Base-by-base conservation (phyloP, 2,888 invertebrate genomes). In the Eugnorisma glareosa region DNA sequence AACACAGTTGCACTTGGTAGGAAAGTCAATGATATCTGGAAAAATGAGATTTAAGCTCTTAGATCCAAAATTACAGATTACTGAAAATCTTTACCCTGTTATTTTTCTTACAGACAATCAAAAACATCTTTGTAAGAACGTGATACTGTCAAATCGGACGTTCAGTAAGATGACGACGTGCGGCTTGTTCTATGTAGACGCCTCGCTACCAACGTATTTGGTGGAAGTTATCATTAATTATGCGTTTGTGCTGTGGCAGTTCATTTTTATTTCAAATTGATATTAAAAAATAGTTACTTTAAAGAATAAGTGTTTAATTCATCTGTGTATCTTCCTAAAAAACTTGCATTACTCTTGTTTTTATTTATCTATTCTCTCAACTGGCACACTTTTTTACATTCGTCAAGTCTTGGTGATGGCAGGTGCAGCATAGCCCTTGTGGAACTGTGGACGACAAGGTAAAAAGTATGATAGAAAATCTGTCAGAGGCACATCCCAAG, bases 111-210 rank as follows among this genome's bases (percentile, higher is more conserved):
- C 51, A 68, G 68, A 11, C 0, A 15, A 24, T 18, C 35, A 51
- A 11, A 54, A n/a, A 51, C 2, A 37, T 18, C 48, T 68, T 11
- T 68, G 68, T 13, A 68, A 68, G 51, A 51, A 48, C n/a, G 51
- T 68, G 2, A 1, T 35, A 1, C 51, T 10, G 10, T 15, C n/a
- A 3, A 51, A 51, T 18, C 51, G 35, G 18, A 24, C 11, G 18
- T 68, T 68, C 37, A 68, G 67, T 1, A 68, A 68, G 51, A 45
- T 68, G 35, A 18, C 24, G 3, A n/a, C 51, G 2, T 68, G 67
- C 4, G 51, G 51, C 10, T 3, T 68, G 18, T 51, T 68, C 10
- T 5, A 51, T 10, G 51, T 37, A 4, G 67, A 68, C n/a, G 37
- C 35, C 0, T 18, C 21, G 13, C 67, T 68, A 5, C 15, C 35